phyloP scores from a whole-genome alignment of 2,113 vertebrate genomes.

The Festucalex cinctus region DNA sequence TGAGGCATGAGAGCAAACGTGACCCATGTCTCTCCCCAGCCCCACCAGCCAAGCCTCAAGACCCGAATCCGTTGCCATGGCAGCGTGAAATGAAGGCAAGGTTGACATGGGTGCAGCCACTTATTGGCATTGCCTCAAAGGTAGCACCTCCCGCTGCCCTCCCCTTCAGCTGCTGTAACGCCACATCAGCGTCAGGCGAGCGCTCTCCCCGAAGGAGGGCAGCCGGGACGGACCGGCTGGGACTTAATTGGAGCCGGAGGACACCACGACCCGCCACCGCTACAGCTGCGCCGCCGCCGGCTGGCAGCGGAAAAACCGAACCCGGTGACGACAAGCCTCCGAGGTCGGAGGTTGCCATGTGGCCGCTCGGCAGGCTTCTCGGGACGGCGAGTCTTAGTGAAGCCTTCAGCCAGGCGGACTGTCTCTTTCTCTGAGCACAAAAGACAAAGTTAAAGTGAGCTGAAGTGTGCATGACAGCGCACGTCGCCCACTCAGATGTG shows the following conservation, averaged over 20 bases:
- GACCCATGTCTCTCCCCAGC: conserved; percentile 30
- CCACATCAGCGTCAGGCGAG: conserved; percentile 70
- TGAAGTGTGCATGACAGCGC: conserved; percentile 11
- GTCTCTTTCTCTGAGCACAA: conserved; percentile 12
- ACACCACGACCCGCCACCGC: conserved; percentile 30
- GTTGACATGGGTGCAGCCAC: conserved; percentile 61
- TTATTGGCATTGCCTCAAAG: conserved; percentile 74
- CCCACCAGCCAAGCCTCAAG: conserved; percentile 30
- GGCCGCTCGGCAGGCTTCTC: conserved; percentile 39
- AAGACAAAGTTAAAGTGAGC: conserved; percentile 9
- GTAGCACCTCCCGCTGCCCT: conserved; percentile 64
- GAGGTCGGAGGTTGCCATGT: conserved; percentile 56
- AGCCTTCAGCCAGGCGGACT: conserved; percentile 42
- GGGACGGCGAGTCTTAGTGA: conserved; percentile 38
- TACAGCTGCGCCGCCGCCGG: conserved; percentile 64
- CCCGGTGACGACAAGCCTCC: conserved; percentile 29
- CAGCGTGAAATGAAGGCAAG: conserved; percentile 48
- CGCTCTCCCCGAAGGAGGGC: conserved; percentile 40
- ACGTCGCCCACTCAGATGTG: background rate
- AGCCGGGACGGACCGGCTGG: conserved; percentile 37
- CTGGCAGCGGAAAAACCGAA: conserved; percentile 55
- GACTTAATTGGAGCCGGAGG: conserved; percentile 67
- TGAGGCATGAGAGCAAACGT: conserved; percentile 37
- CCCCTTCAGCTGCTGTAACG: conserved; percentile 73
- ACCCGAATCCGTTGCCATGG: conserved; percentile 40